Evolutionary conservation across 1,140 invertebrate genomes (phyloP).

Genomic region (Yoshiicerus persimilis): DNA sequence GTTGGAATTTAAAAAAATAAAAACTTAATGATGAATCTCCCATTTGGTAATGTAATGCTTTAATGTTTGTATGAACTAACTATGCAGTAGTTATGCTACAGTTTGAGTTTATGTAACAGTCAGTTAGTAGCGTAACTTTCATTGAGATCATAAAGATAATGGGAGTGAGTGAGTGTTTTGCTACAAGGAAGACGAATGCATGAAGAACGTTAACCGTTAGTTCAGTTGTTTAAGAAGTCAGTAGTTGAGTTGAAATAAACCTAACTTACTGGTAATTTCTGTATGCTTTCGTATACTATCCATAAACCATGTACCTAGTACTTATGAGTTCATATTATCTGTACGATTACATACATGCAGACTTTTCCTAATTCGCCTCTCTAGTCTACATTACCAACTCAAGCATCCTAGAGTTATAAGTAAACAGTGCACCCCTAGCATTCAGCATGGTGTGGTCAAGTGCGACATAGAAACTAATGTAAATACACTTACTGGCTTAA

Average conservation of each 20-base stretch:
- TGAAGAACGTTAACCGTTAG: neutral
- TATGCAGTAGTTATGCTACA: neutral
- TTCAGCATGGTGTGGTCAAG: neutral
- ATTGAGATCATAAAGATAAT: neutral
- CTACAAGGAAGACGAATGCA: neutral
- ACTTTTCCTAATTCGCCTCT: neutral
- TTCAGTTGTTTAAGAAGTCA: constrained; percentile 6
- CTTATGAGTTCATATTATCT: neutral
- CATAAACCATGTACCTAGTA: too few relatives aligned
- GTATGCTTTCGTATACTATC: neutral
- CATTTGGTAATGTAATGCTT: neutral
- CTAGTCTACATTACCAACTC: neutral
- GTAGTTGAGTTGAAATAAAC: neutral
- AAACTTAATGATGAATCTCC: neutral
- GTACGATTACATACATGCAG: neutral
- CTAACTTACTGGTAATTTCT: neutral
- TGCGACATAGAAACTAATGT: neutral
- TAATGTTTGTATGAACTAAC: neutral
- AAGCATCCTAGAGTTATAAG: neutral
- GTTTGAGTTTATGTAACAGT: constrained; percentile 1
- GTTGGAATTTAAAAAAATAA: neutral
- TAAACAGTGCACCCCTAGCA: neutral
- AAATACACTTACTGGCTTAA: neutral
- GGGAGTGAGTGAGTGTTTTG: neutral
- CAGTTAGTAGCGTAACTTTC: constrained; percentile 11